These are phyloP conservation scores for Tetraneura akinire DNA, from an alignment of 1,140 invertebrate species.

Conservation along the genomic window DNA sequence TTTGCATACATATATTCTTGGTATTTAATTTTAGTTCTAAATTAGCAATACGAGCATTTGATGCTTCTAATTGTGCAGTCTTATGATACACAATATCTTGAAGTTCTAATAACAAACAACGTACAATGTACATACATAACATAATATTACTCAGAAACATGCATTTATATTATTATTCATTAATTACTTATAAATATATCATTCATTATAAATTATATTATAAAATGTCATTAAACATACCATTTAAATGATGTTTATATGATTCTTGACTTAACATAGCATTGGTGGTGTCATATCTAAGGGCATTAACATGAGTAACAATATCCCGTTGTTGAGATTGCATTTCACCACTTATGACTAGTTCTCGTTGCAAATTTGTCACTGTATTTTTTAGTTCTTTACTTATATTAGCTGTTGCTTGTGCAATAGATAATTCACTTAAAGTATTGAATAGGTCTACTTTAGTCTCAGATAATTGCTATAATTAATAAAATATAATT, in stretches of 20 bases:
- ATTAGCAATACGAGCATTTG: constrained; percentile 60
- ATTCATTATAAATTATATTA: background rate
- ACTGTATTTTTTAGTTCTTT: constrained; percentile 58
- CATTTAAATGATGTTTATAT: constrained; percentile 60
- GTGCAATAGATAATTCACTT: constrained; percentile 58
- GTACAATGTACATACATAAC: no score
- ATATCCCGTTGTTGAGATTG: constrained; percentile 61
- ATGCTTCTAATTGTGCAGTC: constrained; percentile 59
- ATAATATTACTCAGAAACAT: no score
- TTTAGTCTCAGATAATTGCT: constrained; percentile 57
- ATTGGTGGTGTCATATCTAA: constrained; percentile 59
- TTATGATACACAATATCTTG: constrained; percentile 55
- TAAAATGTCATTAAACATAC: constrained; percentile 45
- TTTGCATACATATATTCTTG: constrained; percentile 61
- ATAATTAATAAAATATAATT: background rate
- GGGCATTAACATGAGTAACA: constrained; percentile 59
- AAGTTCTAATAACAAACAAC: constrained; percentile 26
- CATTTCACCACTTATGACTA: constrained; percentile 60
- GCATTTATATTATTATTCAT: no score
- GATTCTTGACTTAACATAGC: constrained; percentile 59
- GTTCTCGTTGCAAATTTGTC: constrained; percentile 59
- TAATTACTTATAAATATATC: no score
- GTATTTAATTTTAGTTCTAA: constrained; percentile 60
- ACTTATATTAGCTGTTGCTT: constrained; percentile 58
- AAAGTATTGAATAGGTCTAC: constrained; percentile 58